These are phyloP conservation scores for Brachionus asplanchnoidis DNA, from an alignment of 1,140 invertebrate species.

Conservation along the genomic window DNA sequence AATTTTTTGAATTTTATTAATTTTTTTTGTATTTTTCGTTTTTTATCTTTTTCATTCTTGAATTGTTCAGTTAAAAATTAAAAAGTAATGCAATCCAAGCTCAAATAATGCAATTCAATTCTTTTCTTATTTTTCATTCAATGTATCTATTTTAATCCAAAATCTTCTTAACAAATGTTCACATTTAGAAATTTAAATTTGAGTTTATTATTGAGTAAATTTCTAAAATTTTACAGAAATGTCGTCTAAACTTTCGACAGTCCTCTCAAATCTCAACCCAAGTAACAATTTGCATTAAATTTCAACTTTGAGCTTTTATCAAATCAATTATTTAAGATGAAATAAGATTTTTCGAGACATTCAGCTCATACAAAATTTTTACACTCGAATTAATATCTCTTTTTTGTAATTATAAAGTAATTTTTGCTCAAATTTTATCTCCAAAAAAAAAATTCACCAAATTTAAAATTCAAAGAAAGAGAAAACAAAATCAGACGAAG, in stretches of 20 bases:
- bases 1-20: too few relatives aligned
- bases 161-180: not conserved
- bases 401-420: slow-evolving; percentile 33
- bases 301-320: not conserved
- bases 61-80: too few relatives aligned
- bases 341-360: slow-evolving; percentile 10
- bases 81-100: too few relatives aligned
- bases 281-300: not conserved
- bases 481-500: not conserved
- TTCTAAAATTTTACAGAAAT: not conserved
- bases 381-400: slow-evolving; percentile 30
- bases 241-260: not conserved
- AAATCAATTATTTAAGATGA: slow-evolving; percentile 19
- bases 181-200: not conserved
- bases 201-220: not conserved
- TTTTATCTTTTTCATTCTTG: too few relatives aligned
- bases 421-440: not conserved
- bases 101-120: too few relatives aligned
- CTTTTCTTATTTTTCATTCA: too few relatives aligned
- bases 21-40: too few relatives aligned
- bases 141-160: not conserved
- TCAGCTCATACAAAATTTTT: slow-evolving; percentile 39
- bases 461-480: not conserved
- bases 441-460: not conserved
- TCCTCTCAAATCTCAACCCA: not conserved